A percentile compares a stretch with the other conserved stretches of the same genome.
Conservation (phyloP, 2,888 invertebrate genomes). For the Seira musarum region DNA sequence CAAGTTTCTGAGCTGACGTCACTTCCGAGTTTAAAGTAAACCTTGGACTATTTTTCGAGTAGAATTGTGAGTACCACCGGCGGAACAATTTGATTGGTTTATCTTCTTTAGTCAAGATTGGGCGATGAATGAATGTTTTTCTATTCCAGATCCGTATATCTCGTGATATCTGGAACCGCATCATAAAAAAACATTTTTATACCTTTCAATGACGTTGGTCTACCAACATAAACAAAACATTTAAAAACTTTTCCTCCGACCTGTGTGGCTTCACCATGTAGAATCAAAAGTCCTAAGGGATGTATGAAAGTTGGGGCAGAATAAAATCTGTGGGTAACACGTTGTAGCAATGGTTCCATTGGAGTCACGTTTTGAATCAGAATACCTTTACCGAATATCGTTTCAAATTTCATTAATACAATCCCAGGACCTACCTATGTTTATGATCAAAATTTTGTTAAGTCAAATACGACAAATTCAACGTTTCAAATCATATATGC, state of each 20-base stretch:
- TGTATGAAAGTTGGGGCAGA: conserved; percentile 77
- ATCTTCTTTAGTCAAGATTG: conserved; percentile 84
- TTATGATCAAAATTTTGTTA: background rate
- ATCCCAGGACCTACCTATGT: conserved; percentile 73
- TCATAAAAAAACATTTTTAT: conserved; percentile 63
- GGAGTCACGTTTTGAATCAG: conserved; percentile 87
- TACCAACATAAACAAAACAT: no score
- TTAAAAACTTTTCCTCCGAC: conserved; percentile 71
- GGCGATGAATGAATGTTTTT: conserved; percentile 82
- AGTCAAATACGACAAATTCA: no score
- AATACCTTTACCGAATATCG: conserved; percentile 73
- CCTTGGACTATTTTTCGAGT: conserved; percentile 80
- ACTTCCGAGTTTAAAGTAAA: conserved; percentile 2
- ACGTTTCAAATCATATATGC: no score
- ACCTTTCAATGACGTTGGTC: no score
- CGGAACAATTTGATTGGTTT: conserved; percentile 81
- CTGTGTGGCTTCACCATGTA: conserved; percentile 82
- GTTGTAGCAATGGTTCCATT: conserved; percentile 82
- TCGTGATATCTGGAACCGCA: conserved; percentile 82
- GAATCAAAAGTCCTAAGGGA: conserved; percentile 78
- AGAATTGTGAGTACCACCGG: conserved; percentile 90
- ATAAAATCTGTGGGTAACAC: conserved; percentile 85
- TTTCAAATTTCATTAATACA: conserved; percentile 73
- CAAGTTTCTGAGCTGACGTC: conserved; percentile 44
- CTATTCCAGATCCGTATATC: conserved; percentile 92